Conservation (phyloP, 2,888 invertebrate species). For the Thalpophila matura region DNA sequence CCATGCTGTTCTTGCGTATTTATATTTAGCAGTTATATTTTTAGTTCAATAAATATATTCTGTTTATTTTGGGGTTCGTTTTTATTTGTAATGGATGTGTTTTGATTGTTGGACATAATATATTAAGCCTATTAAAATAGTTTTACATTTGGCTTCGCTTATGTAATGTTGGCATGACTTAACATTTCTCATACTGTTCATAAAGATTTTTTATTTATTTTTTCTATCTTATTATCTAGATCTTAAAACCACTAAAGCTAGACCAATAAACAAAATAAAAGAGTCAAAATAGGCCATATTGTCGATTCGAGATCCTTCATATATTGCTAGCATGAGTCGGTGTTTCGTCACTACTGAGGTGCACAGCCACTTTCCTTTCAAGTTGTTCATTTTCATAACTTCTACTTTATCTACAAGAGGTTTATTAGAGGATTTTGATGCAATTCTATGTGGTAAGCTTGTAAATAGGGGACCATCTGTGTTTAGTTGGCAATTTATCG, state of each 20-base stretch:
- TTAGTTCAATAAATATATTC: conserved; percentile 33
- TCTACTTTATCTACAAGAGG: conserved; percentile 53
- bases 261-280: conserved; percentile 29
- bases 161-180: conserved; percentile 10
- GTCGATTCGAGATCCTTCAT: conserved; percentile 65
- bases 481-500: conserved; percentile 41
- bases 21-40: conserved; percentile 53
- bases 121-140: background rate
- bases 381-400: conserved; percentile 69
- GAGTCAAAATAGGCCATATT: conserved; percentile 51
- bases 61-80: conserved; percentile 20
- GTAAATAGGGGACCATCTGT: conserved; percentile 42
- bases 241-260: conserved; percentile 24
- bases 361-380: conserved; percentile 66
- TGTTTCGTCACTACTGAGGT: conserved; percentile 59
- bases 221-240: conserved; percentile 23
- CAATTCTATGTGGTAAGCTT: conserved; percentile 55
- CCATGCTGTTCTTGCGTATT: conserved; percentile 60
- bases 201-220: conserved; percentile 7
- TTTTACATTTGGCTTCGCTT: conserved; percentile 1
- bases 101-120: background rate
- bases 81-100: conserved; percentile 15
- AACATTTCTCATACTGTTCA: conserved; percentile 21
- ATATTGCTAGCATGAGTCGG: conserved; percentile 51
- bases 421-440: conserved; percentile 49